Percentiles rank a stretch among this genome's conserved stretches.
These are phyloP conservation scores for Eretmochelys imbricata DNA, from an alignment of 2,113 vertebrate genomes.

Conservation along the genomic window DNA sequence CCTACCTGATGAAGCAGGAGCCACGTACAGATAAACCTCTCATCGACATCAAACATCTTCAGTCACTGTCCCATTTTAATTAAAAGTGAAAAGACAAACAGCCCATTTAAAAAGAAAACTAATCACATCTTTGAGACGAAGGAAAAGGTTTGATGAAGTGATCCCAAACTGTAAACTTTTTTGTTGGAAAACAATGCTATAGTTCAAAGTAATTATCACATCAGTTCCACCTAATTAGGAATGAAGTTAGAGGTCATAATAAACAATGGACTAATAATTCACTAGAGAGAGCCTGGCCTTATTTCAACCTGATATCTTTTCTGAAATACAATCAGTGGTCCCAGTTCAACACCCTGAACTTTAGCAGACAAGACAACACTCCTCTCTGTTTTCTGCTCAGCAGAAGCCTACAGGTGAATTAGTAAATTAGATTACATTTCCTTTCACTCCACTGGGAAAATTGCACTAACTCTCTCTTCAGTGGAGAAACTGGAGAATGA, in stretches of 20 bases:
- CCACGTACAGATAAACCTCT: neutral
- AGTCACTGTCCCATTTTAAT: conserved; percentile 50
- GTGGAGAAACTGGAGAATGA: conserved; percentile 48
- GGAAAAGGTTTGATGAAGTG: conserved; percentile 58
- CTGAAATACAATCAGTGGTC: conserved; percentile 62
- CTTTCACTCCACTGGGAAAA: conserved; percentile 68
- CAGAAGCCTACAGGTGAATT: conserved; percentile 49
- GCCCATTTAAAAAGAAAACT: conserved; percentile 60
- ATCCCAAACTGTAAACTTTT: conserved; percentile 68
- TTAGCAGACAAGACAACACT: conserved; percentile 54
- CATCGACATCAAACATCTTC: neutral
- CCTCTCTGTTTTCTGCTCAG: conserved; percentile 59
- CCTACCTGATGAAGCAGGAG: neutral
- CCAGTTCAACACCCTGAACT: conserved; percentile 58
- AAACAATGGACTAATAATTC: conserved; percentile 73
- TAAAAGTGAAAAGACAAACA: conserved; percentile 64
- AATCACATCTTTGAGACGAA: conserved; percentile 60
- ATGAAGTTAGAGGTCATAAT: conserved; percentile 64
- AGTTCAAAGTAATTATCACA: conserved; percentile 77
- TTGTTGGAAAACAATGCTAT: conserved; percentile 76
- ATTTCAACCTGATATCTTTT: conserved; percentile 65
- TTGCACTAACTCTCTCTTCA: conserved; percentile 57
- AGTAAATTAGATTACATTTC: conserved; percentile 67
- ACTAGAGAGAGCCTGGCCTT: conserved; percentile 60
- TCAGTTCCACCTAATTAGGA: conserved; percentile 79